Evolutionary conservation across 2,888 invertebrate species (phyloP), one percentile per base, ranked within the genome.

Genomic region (Erynnis tages): DNA sequence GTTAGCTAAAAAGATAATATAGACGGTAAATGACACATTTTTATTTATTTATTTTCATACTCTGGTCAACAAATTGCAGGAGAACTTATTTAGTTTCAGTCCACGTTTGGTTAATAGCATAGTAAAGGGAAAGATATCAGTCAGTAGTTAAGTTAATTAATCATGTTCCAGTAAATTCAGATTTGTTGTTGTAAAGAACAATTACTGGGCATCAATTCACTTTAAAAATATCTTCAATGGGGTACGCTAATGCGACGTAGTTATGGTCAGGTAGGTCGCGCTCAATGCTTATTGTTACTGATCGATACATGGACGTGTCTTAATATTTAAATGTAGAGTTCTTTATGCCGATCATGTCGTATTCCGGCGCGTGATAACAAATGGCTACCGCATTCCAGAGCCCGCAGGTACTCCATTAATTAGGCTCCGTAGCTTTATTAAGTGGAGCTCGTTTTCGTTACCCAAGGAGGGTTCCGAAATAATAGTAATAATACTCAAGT

Each of bases 381-480:
- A 75, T 73, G 74, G 69, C 80, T 85, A 68, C 84, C 87, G 87
- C 87, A 87, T 88, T 86, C 87, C 80, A 65, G 72, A 61, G 62
- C 59, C 66, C 62, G 59, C 71, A n/a, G n/a, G n/a, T n/a, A 71
- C 66, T 67, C 65, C 61, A 67, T 71, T 77, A 75, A 82, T 80
- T 79, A 73, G 66, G 69, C 61, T 71, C 65, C 59, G 54, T 47
- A 38, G 67, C 67, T 63, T 66, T 64, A 67, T 69, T 67, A 65
- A 63, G 62, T 50, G 57, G 56, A 54, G 45, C 57, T 54, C 46
- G 58, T 57, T 55, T 57, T 56, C 57, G 52, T 47, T 32, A 25
- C 27, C 17, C 13, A 47, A 49, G 54, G 37, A 29, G 8, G 14
- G 34, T 35, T 17, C 27, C 11, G 25, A 46, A 25, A 35, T 25